Conservation (phyloP, 2,797 vertebrate genomes). For the Buceros bicornis region DNA sequence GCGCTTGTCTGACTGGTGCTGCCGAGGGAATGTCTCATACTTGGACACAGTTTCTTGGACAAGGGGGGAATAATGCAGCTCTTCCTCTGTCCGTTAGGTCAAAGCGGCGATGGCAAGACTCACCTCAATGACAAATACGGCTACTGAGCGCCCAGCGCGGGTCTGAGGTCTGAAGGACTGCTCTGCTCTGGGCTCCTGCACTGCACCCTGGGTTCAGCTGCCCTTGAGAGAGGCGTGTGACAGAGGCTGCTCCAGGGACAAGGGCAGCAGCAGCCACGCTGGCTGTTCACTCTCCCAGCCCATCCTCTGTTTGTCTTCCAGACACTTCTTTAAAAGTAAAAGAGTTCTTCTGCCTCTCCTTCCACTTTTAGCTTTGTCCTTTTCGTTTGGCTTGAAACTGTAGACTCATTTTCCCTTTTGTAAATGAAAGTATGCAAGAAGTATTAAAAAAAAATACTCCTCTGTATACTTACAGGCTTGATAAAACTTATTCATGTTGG, state of each 20-base stretch:
- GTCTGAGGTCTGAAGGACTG: neutral
- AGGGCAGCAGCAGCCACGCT: neutral
- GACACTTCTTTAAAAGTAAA: neutral
- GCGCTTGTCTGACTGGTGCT: neutral
- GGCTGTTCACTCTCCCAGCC: neutral
- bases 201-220: no score
- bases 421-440: conserved; percentile 27
- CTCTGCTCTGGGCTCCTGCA: neutral
- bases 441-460: neutral
- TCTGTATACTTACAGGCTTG: neutral
- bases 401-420: neutral
- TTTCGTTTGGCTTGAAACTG: conserved; percentile 13
- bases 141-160: conserved; percentile 83
- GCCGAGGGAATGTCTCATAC: neutral
- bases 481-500: neutral
- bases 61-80: neutral
- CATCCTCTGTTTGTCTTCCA: conserved; percentile 7
- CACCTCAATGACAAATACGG: conserved; percentile 97
- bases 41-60: neutral
- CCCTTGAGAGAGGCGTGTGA: no score
- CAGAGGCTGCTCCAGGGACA: neutral
- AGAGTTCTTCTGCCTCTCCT: neutral
- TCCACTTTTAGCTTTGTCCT: neutral
- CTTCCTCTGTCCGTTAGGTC: conserved; percentile 81
- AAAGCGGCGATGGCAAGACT: conserved; percentile 94